Evolutionary conservation across 2,888 invertebrate species (phyloP).

Genomic region (Teleogryllus oceanicus): DNA sequence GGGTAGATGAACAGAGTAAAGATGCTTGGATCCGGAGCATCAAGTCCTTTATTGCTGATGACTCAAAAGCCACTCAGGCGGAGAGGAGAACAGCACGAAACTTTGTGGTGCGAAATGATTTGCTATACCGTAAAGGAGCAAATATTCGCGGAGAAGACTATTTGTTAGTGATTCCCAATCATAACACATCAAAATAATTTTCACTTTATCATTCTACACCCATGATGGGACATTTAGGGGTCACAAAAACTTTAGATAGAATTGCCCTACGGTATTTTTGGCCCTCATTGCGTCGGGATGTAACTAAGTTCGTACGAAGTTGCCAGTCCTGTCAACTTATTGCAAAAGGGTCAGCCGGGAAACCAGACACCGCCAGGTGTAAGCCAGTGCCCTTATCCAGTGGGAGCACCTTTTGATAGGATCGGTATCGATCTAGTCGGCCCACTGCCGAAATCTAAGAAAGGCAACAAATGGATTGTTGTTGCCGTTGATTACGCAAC

Average conservation of each 20-base stretch:
- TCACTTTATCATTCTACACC: too few species aligned
- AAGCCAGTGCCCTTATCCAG: neutral
- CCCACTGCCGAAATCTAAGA: conserved; percentile 34
- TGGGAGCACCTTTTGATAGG: conserved; percentile 4
- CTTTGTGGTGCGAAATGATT: too few species aligned
- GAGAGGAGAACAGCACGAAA: too few species aligned
- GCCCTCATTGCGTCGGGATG: neutral
- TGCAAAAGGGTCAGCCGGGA: neutral
- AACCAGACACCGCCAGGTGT: neutral
- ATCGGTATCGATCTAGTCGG: conserved; percentile 35
- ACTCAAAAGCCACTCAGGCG: too few species aligned
- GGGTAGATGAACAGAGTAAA: too few species aligned
- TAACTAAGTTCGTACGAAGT: neutral
- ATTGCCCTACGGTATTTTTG: conserved; percentile 11
- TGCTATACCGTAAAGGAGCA: too few species aligned
- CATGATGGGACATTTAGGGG: conserved; percentile 4
- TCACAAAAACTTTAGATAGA: neutral
- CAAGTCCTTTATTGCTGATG: too few species aligned
- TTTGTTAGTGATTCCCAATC: too few species aligned
- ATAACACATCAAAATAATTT: too few species aligned
- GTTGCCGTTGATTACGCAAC: conserved; percentile 38
- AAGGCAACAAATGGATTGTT: conserved; percentile 38
- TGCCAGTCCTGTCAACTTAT: conserved; percentile 20
- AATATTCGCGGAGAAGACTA: too few species aligned
- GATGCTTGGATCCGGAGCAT: too few species aligned